Evolutionary conservation across 2,113 vertebrate genomes (phyloP), one percentile per base, ranked within the genome.

Genomic region (Thymallus thymallus): DNA sequence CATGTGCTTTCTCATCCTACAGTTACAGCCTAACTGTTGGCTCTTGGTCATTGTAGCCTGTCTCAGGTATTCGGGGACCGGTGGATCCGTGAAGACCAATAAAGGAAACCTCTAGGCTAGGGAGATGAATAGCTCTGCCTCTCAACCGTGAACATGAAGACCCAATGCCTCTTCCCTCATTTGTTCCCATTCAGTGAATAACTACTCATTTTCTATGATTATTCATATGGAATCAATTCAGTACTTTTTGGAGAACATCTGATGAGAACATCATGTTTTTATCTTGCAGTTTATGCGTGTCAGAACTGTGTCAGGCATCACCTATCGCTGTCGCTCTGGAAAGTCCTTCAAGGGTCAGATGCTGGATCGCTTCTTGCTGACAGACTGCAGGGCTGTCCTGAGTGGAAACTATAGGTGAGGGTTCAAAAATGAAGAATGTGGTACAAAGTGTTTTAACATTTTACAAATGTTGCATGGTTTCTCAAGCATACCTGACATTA

Each of bases 371-470:
- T 98, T 99, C 88, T 85, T 99, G 83, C 76, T 99, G 71, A 96
- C 96, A 80, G 98, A 99, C 88, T 97, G 97, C 85, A 94, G 93
- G 46, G 95, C 95, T 74, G 98, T 98, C 72, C 92, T 99, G 80
- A 97, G 96, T 66, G 98, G 98, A 58, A 97, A 94, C 91, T 99
- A 98, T 92, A 99, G 98, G 98, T 99, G 84, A 87, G 78, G 14
- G 7, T 3, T 55, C 1, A 18, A 13, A 4, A 26, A 68, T 80
- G 61, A 22, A 75, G 68, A 22, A 16, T 71, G 20, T 26, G 22
- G 24, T 72, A 67, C 29, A 69, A 13, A 12, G 55, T 16, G 6
- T 35, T 41, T 10, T 12, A 62, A 32, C 30, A 58, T 12, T 26
- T 13, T 56, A 24, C 66, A 56, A 12, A 18, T 55, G 18, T 77